Evolutionary conservation across 2,113 vertebrate genomes (phyloP), one percentile per base, ranked within the genome.

Genomic region (Takifugu flavidus): DNA sequence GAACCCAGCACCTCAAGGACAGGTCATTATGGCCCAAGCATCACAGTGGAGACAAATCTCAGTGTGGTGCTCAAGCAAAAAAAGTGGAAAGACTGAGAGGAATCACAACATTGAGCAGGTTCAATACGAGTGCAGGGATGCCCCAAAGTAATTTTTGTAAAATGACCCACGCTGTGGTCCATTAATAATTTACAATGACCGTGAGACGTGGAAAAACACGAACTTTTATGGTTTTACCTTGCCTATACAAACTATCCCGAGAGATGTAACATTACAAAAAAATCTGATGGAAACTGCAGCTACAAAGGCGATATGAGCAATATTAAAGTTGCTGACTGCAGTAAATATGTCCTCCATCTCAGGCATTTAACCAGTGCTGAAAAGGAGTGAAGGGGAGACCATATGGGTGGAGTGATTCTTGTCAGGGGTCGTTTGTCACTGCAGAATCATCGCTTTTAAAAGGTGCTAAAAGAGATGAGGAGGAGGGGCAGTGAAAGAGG

Each of bases 301-400:
- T 61, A 63, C 70, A 57, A 58, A 58, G 62, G 81, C 68, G 78
- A 75, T 80, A 68, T 67, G 69, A 80, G 67, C 71, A 49, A 77
- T 76, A 82, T 84, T 79, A 82, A 85, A 82, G 46, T 56, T 82
- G 86, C 87, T 86, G 81, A 89, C 81, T 56, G 59, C 72, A 75
- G 78, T 86, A 80, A 80, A 85, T 82, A 70, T 68, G 66, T 67
- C 52, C 74, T 70, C 49, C 74, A 67, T 83, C 77, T 77, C 66
- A 51, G 62, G n/a, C 69, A 49, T 80, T 79, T 59, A 72, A 77
- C 49, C 27, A 47, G 1, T 49, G 42, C 61, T 81, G 78, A 82
- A 82, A 78, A 72, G 64, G 20, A 70, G 46, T 58, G 56, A 55
- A 68, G 42, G 59, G 65, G 67, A 65, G 51, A 72, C 51, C 76